A percentile compares a stretch with the other conserved stretches of the same genome.
phyloP scores from a whole-genome alignment of 1,140 invertebrate genomes.

The Lordiphosa stackelbergi region DNA sequence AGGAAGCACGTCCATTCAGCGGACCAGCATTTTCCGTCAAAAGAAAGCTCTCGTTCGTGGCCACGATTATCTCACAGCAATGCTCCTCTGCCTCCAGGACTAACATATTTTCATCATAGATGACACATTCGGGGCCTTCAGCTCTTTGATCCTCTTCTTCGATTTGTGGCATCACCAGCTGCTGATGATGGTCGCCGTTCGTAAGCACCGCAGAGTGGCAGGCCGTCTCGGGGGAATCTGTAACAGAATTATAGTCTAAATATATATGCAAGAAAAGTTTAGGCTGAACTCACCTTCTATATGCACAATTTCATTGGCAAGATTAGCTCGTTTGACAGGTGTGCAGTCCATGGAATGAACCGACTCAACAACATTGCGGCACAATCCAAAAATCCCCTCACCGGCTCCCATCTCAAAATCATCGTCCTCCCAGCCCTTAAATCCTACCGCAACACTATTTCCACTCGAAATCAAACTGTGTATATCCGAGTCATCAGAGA shows the following conservation, averaged over 20 bases:
- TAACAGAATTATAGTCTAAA: not conserved
- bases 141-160: not conserved
- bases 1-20: not conserved
- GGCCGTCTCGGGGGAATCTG: slow-evolving; percentile 31
- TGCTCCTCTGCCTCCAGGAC: slow-evolving; percentile 42
- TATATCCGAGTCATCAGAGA: slow-evolving; percentile 53
- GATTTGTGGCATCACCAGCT: not conserved
- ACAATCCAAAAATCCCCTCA: slow-evolving; percentile 29
- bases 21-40: not conserved
- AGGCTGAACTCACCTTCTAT: slow-evolving; percentile 17
- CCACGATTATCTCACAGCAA: slow-evolving; percentile 59
- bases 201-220: slow-evolving; percentile 28
- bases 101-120: slow-evolving; percentile 55
- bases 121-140: slow-evolving; percentile 23
- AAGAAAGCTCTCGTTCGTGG: slow-evolving; percentile 29
- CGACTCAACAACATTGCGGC: slow-evolving; percentile 6
- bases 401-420: not conserved
- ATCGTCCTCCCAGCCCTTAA: slow-evolving; percentile 39
- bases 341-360: slow-evolving; percentile 6
- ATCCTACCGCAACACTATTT: slow-evolving; percentile 16
- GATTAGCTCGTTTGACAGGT: slow-evolving; percentile 11
- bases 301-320: slow-evolving; percentile 22
- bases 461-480: slow-evolving; percentile 43
- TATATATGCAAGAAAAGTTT: not conserved
- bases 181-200: slow-evolving; percentile 25